These are phyloP conservation scores for Tiliqua scincoides DNA, from an alignment of 2,113 vertebrate species.

Conservation along the genomic window DNA sequence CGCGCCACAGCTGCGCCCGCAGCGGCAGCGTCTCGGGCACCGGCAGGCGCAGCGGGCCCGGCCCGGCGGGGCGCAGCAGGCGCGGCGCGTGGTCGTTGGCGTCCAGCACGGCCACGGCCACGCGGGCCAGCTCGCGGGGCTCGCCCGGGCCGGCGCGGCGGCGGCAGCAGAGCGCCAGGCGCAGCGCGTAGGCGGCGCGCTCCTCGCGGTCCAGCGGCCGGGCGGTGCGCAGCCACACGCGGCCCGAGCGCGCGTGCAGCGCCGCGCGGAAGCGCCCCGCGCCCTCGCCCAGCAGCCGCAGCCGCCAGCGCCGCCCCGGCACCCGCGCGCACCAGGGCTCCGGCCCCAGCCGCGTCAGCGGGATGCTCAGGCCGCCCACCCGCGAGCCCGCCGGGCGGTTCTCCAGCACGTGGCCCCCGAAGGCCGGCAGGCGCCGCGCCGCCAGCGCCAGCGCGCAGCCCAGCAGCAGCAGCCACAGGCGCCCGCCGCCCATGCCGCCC, in stretches of 20 bases:
- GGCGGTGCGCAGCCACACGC: conserved; percentile 80
- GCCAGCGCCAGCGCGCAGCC: conserved; percentile 51
- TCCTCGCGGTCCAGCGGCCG: conserved; percentile 83
- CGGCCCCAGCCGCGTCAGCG: conserved; percentile 79
- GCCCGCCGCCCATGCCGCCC: too few species aligned
- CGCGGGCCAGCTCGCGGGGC: conserved; percentile 74
- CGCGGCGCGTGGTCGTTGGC: conserved; percentile 87
- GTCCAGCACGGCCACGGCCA: conserved; percentile 86
- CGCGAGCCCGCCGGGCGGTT: conserved; percentile 85
- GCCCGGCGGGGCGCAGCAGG: conserved; percentile 55
- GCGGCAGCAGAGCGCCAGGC: conserved; percentile 79
- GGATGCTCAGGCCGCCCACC: conserved; percentile 84
- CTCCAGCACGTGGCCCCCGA: conserved; percentile 85
- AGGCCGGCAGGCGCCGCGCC: conserved; percentile 70
- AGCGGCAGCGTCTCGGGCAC: conserved; percentile 86
- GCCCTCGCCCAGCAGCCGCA: conserved; percentile 83
- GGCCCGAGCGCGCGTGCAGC: conserved; percentile 82
- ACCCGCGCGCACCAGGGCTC: conserved; percentile 76
- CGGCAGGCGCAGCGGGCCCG: conserved; percentile 65
- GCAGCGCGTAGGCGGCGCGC: conserved; percentile 77
- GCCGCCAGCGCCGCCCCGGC: conserved; percentile 67
- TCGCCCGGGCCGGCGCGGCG: conserved; percentile 61
- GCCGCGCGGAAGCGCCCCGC: conserved; percentile 80
- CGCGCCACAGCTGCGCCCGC: conserved; percentile 77
- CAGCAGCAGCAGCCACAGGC: conserved; percentile 19